Conservation (phyloP, 2,113 vertebrate species). For the Indicator maculatus region DNA sequence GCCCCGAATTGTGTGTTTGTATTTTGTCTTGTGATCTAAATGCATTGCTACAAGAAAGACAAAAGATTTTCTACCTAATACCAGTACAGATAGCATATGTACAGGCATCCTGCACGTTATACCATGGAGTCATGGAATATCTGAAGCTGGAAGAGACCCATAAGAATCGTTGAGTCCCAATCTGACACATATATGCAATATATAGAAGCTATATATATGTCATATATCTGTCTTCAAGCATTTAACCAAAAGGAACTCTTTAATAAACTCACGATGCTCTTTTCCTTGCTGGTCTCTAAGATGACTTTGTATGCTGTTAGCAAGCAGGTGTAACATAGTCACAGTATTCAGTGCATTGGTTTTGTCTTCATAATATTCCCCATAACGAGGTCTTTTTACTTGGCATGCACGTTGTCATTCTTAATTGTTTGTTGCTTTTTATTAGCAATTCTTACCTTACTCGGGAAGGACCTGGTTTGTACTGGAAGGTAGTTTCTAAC, state of each 20-base stretch:
- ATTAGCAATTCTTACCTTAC: not conserved
- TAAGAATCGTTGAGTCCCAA: not conserved
- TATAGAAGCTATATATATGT: no score
- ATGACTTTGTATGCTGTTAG: not conserved
- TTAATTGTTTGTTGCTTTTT: slow-evolving; percentile 23
- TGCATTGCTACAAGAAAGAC: not conserved
- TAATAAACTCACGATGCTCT: not conserved
- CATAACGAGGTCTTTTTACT: not conserved
- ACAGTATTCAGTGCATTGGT: not conserved
- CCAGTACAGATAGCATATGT: not conserved
- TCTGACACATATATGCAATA: not conserved
- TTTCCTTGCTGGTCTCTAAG: not conserved
- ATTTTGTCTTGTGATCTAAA: not conserved
- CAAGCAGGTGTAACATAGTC: not conserved
- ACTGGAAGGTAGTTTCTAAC: not conserved
- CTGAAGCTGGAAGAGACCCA: not conserved
- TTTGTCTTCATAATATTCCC: not conserved
- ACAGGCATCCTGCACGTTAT: not conserved
- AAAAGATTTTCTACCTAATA: not conserved
- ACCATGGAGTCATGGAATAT: not conserved
- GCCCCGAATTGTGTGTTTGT: rapidly evolving
- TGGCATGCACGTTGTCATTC: not conserved
- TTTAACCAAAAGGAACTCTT: not conserved
- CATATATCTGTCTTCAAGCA: not conserved
- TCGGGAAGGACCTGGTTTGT: not conserved